Base-by-base conservation (phyloP, 2,797 vertebrate species). In the Schizothorax lantsangensis region DNA sequence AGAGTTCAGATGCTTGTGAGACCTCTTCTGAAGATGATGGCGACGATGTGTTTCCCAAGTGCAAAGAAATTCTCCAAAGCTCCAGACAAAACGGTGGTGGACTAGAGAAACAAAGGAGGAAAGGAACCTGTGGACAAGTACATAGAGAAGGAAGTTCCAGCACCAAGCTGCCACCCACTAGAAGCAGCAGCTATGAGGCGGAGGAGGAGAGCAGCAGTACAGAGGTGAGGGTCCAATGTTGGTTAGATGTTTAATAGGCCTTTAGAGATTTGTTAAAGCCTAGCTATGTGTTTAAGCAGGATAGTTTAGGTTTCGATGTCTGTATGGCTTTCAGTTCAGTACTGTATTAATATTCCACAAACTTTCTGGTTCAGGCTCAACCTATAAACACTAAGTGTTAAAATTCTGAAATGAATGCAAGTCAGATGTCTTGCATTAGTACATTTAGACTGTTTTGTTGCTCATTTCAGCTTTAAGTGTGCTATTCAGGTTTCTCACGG, bases 1-100 rank as follows among this genome's bases (percentile, higher is more conserved):
- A 95, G 59, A 92, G 91, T 79, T 95, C 91, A 23, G 93, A 96
- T 4, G 91, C 91, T n/a, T 93, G 85, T 33, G 86, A 90, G 57
- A 94, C 91, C 45, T 95, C 93, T 33, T 94, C 91, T 5, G 92
- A 93, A 81, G 92, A 93, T 11, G 92, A 93, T 4, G 86, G 81
- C 0, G 90, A 91, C 0, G 91, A 94, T 6, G 88, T 94, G 57
- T 96, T 96, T 87, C 89, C 78, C 26, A 89, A 86, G 21, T 88
- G 85, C 43, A 86, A 85, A 88, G 89, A 88, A 11, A 84, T 90
- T 88, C 81, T 91, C 68, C 87, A 88, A 49, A 79, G 81, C 79
- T 73, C 81, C 79, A 92, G 91, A 9, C 88, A 88, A 77, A 92
- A 87, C 79, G 91, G 66, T 59, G 49, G 85, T 79, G 77, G 90